Evolutionary conservation across 1,140 invertebrate species (phyloP).

Genomic region (Atta cephalotes): DNA sequence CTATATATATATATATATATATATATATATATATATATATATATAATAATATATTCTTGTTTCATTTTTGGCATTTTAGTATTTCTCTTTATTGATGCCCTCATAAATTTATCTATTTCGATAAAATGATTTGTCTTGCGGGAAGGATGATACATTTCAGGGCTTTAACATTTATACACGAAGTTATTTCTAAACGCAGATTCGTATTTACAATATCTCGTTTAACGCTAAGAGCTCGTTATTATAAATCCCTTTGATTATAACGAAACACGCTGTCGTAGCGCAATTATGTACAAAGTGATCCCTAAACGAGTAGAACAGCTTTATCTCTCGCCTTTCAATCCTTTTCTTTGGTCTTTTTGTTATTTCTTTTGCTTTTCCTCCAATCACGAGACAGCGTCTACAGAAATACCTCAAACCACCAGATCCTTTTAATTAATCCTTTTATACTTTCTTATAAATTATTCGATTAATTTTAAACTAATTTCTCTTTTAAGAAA

Average conservation of each 20-base stretch:
- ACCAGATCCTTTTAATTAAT: not conserved
- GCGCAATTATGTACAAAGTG: constrained; percentile 58
- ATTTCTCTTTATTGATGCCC: constrained; percentile 21
- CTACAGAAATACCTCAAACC: not conserved
- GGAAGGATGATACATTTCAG: constrained; percentile 30
- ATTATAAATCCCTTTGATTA: constrained; percentile 59
- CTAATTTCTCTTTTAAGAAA: not conserved
- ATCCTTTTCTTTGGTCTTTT: constrained; percentile 39
- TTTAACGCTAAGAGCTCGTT: constrained; percentile 33
- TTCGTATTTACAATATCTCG: constrained; percentile 49
- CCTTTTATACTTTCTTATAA: not conserved
- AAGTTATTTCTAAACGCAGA: constrained; percentile 37
- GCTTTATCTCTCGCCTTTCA: constrained; percentile 14
- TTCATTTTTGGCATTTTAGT: constrained; percentile 56
- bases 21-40: not conserved
- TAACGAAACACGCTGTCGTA: constrained; percentile 44
- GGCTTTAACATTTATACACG: constrained; percentile 57
- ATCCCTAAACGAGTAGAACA: constrained; percentile 48
- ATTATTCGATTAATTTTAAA: not conserved
- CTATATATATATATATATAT: no score
- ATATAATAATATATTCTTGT: constrained; percentile 45
- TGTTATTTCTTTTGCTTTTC: constrained; percentile 19
- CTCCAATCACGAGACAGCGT: not conserved
- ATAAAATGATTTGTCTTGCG: constrained; percentile 48
- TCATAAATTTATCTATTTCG: constrained; percentile 28